Percentiles rank a stretch among this genome's conserved stretches.
These are phyloP conservation scores for Eciton burchellii DNA, from an alignment of 1,140 invertebrate species.

Conservation along the genomic window DNA sequence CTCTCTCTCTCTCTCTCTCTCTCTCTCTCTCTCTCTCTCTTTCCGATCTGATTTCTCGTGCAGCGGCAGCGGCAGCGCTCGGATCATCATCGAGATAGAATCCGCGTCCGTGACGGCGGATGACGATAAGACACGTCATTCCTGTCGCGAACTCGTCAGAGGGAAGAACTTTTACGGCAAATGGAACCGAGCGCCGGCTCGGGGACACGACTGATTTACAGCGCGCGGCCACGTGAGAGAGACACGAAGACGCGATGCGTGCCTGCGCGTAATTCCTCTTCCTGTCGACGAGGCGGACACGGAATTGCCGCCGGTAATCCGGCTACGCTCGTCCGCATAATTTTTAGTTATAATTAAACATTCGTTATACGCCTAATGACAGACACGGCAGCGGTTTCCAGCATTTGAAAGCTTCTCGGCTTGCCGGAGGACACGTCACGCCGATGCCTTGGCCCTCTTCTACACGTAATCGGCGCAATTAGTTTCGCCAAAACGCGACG, in stretches of 20 bases:
- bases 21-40: no score
- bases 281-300: slow-evolving; percentile 17
- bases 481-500: background rate
- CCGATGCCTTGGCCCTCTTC: background rate
- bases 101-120: background rate
- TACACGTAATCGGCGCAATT: slow-evolving; percentile 7
- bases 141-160: slow-evolving; percentile 21
- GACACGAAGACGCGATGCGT: slow-evolving; percentile 39
- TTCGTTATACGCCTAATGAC: slow-evolving; percentile 47
- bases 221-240: slow-evolving; percentile 1
- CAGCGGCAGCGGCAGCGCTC: no score
- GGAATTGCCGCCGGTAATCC: no score
- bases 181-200: slow-evolving; percentile 22
- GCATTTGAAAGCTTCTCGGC: background rate
- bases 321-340: slow-evolving; percentile 25
- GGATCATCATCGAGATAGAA: slow-evolving; percentile 24
- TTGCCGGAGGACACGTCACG: slow-evolving; percentile 7
- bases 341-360: slow-evolving; percentile 47
- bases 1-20: no score
- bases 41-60: background rate
- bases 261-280: slow-evolving; percentile 61
- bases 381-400: slow-evolving; percentile 30
- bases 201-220: slow-evolving; percentile 49
- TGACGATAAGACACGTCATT: slow-evolving; percentile 48
- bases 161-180: slow-evolving; percentile 23